Conservation (phyloP, 2,888 invertebrate species). For the Dromius quadrimaculatus region DNA sequence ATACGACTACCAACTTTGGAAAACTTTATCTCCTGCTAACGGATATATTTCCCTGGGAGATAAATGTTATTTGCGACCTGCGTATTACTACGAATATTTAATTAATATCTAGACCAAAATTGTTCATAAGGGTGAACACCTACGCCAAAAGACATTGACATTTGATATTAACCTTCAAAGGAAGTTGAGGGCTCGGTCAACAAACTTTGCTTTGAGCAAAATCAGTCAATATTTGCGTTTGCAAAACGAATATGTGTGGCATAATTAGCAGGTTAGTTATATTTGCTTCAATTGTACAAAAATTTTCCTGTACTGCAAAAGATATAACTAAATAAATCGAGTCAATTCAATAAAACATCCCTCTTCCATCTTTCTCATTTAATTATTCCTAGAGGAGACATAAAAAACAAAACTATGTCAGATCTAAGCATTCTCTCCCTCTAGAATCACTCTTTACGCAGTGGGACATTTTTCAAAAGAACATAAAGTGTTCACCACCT, state of each 20-base stretch:
- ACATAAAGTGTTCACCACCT: conserved; percentile 11
- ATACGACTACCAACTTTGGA: neutral
- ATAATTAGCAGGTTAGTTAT: no score
- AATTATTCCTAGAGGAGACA: conserved; percentile 8
- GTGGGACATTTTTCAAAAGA: neutral
- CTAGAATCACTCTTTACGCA: neutral
- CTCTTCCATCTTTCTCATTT: no score
- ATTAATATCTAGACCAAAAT: neutral
- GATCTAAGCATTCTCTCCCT: conserved; percentile 1
- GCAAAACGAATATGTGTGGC: no score
- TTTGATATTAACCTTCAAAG: neutral
- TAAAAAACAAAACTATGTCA: conserved; percentile 8
- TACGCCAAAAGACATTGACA: neutral
- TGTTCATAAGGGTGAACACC: conserved; percentile 8
- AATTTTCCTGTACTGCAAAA: no score
- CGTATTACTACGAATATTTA: neutral
- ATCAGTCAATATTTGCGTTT: neutral
- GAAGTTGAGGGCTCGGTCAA: neutral
- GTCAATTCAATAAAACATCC: no score
- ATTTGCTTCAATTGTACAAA: no score
- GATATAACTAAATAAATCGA: no score
- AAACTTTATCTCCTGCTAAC: neutral
- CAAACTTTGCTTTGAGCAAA: neutral
- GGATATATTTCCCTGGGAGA: conserved; percentile 10
- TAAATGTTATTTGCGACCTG: conserved; percentile 2